Evolutionary conservation across 2,113 vertebrate species (phyloP), one percentile per base, ranked within the genome.

Genomic region (Lonchura striata): DNA sequence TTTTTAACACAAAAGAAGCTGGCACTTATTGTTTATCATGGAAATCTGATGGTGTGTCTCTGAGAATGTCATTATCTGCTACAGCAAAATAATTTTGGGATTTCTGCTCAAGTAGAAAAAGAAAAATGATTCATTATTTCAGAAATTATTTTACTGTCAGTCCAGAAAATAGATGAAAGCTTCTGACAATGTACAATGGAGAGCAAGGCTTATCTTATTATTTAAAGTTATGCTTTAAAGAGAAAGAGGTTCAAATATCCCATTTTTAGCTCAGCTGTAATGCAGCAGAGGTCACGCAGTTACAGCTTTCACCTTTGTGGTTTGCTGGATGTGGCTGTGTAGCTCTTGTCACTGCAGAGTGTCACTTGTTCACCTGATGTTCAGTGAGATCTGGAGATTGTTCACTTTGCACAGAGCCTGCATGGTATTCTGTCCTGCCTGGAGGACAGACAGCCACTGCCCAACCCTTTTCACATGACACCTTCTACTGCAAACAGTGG

Each of bases 71-170:
- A 96, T 94, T 96, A 90, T 97, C 96, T 97, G 97, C 83, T 97
- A 76, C 33, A 87, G 94, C 77, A 95, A 97, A 98, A 98, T 97
- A 97, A 97, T 97, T 72, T 12, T 56, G 69, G 91, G 91, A 96
- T 97, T 98, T 97, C 94, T 97, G 76, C 86, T 96, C 92, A 96
- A 93, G 87, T 94, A 97, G 86, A 91, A 94, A 92, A 95, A 96
- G 83, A 96, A 97, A 97, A 96, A 89, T 82, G 63, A 95, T 96
- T 97, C 97, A 96, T 97, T 98, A 97, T 97, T 97, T 98, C 96
- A 96, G 78, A 96, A 97, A 97, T 96, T 97, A 97, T 96, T 97
- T 97, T 97, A 95, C 88, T 93, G 90, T 92, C 94, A 60, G 80
- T 93, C 79, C 68, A 87, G 69, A 90, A 96, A 97, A 97, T 49